Evolutionary conservation across 1,140 invertebrate species (phyloP), one percentile per base, ranked within the genome.

Genomic region (Microplitis mediator): DNA sequence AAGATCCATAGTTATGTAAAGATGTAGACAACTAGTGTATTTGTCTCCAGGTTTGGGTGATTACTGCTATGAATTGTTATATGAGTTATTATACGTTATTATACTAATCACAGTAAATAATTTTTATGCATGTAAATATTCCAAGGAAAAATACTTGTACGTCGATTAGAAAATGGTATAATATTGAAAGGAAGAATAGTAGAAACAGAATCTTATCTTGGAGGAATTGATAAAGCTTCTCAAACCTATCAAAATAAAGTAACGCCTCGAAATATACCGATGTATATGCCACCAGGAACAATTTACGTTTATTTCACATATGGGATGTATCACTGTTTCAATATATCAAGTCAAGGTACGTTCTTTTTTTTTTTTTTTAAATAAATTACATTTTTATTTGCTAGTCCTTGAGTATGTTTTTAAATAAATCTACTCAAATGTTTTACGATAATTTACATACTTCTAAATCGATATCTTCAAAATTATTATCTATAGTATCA

Each of bases 301-400:
- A 88, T 90, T 45, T 95, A 93, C 85, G 92, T 95, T 4, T 95
- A 95, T 78, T 87, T 91, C 66, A 95, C 93, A 11, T 95, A 95
- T 85, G 94, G 94, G 76, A 94, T 94, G 90, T 95, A 95, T 79
- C 89, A 91, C 80, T 95, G 93, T 78, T 91, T 95, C 76, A 95
- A 95, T 83, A 92, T 95, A 69, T 95, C 93, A n/a, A 91, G 92
- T 79, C 77, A 88, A 88, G 93, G 92, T 92, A 82, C 77, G 76
- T 64, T 6, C 4, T 56, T 50, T 62, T 51, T 14, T 61, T 39
- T 70, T 54, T 75, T 74, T 34, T 58, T 51, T 63, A 35, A 23
- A 35, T 45, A 14, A 45, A 36, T 16, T 23, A 64, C 39, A 1
- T 50, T 50, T 13, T 50, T 50, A 50, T 50, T 50, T 23, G 23